Evolutionary conservation across 2,888 invertebrate species (phyloP).

Genomic region (Cistogaster globosa): DNA sequence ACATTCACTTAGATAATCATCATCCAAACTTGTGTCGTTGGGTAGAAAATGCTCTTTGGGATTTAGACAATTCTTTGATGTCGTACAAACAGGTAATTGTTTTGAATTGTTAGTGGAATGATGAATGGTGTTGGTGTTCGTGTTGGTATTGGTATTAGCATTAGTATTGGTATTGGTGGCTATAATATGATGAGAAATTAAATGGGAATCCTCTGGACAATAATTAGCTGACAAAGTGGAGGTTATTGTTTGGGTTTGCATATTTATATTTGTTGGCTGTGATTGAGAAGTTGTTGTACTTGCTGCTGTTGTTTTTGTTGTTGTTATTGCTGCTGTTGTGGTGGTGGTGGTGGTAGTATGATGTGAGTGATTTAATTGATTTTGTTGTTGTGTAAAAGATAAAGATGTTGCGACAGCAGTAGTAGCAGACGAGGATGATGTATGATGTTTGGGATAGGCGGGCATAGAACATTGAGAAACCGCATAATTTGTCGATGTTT

Average conservation of each 20-base stretch:
- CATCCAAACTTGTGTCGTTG: slow-evolving; percentile 84
- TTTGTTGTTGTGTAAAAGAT: slow-evolving; percentile 44
- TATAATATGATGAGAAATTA: slow-evolving; percentile 47
- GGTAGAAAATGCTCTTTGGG: slow-evolving; percentile 83
- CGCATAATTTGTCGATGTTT: slow-evolving; percentile 58
- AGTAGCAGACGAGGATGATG: not conserved
- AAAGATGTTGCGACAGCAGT: not conserved
- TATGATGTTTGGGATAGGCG: slow-evolving; percentile 76
- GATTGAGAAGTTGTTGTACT: slow-evolving; percentile 44
- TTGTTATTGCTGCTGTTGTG: slow-evolving; percentile 38
- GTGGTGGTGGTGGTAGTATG: slow-evolving; percentile 29
- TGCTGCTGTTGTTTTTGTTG: slow-evolving; percentile 29
- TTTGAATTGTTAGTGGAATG: slow-evolving; percentile 72
- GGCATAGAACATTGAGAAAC: slow-evolving; percentile 79
- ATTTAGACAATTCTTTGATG: slow-evolving; percentile 83
- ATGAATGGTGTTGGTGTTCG: slow-evolving; percentile 2
- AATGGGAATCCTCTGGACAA: slow-evolving; percentile 73
- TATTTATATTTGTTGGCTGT: slow-evolving; percentile 60
- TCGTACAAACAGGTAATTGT: slow-evolving; percentile 83
- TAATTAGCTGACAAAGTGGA: slow-evolving; percentile 72
- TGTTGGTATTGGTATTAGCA: not conserved
- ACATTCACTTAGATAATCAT: slow-evolving; percentile 92
- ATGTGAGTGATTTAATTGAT: slow-evolving; percentile 41
- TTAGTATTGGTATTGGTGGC: slow-evolving; percentile 23
- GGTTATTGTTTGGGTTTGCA: slow-evolving; percentile 70